Evolutionary conservation across 2,888 invertebrate genomes (phyloP), one percentile per base, ranked within the genome.

Genomic region (Lepidocyrtinus sp.): DNA sequence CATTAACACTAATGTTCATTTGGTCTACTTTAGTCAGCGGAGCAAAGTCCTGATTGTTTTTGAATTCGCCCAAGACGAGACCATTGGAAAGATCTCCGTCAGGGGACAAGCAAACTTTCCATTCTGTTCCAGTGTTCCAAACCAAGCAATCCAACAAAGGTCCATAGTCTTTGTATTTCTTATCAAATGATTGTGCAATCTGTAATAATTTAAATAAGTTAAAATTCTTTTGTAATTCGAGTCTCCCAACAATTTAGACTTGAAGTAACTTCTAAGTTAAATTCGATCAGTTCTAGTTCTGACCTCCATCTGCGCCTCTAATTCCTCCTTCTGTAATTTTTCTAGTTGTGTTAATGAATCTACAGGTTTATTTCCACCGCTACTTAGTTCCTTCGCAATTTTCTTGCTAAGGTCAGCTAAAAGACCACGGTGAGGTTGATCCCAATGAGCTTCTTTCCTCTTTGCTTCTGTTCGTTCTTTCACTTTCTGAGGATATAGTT

Each of bases 71-170:
- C 84, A 99, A 91, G 17, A 94, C 88, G 36, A 93, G 91, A 63
- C 95, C 95, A 0, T 92, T 90, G n/a, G 91, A 91, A 65, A 99
- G 89, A 82, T 97, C 93, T 0, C 98, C 98, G 81, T 90, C 88
- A 88, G 95, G 95, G 0, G 94, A 92, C 0, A 95, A 45, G 50
- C 79, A 77, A 9, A 75, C 80, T 62, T 74, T 83, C 82, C 84
- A 86, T 24, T 91, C 90, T 12, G 61, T 26, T n/a, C 97, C 97
- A 90, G 98, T 97, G 88, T 96, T 92, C 89, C 96, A 99, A 26
- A 98, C 92, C 69, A 99, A 91, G 90, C 97, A 96, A 89, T 99
- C 99, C 88, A 94, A 97, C 2, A 95, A 93, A 1, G 96, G 96
- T 19, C 98, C 98, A 7, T 93, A 89, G 88, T 98, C 97, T 74